Conservation (phyloP, 2,888 invertebrate species). For the Hydropsyche betteni region DNA sequence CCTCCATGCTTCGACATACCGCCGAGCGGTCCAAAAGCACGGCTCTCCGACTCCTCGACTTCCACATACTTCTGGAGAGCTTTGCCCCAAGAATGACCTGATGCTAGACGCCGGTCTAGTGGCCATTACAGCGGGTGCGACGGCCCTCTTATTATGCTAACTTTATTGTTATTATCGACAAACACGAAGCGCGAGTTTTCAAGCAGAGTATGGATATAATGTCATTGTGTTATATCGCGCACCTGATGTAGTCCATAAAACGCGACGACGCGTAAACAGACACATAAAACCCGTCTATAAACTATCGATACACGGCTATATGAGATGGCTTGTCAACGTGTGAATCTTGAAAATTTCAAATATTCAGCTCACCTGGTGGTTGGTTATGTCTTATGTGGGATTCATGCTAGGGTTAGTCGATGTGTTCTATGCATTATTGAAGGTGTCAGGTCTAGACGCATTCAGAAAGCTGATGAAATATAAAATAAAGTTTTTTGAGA, state of each 20-base stretch:
- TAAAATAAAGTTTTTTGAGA: too few relatives aligned
- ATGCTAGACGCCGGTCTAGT: slow-evolving; percentile 38
- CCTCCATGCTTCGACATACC: background rate
- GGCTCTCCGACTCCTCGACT: slow-evolving; percentile 22
- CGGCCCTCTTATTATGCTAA: slow-evolving; percentile 30
- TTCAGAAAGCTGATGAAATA: too few relatives aligned
- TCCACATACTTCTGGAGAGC: background rate
- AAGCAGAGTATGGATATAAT: background rate
- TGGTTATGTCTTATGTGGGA: too few relatives aligned
- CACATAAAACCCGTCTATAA: background rate
- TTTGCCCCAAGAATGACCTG: slow-evolving; percentile 1
- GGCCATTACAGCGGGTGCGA: slow-evolving; percentile 36
- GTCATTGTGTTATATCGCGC: slow-evolving; percentile 1
- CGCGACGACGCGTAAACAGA: slow-evolving; percentile 8
- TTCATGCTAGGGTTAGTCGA: too few relatives aligned
- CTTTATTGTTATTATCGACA: slow-evolving; percentile 34
- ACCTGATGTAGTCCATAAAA: slow-evolving; percentile 18
- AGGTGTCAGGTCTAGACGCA: too few relatives aligned
- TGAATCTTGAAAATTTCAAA: too few relatives aligned
- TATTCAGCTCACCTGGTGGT: too few relatives aligned
- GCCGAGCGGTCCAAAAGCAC: background rate
- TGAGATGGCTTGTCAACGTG: too few relatives aligned
- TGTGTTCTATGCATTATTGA: too few relatives aligned
- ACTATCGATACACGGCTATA: slow-evolving; percentile 3
- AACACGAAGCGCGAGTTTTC: slow-evolving; percentile 8